Base-by-base conservation (phyloP, 2,888 invertebrate genomes). In the Rhabditoides inermis region DNA sequence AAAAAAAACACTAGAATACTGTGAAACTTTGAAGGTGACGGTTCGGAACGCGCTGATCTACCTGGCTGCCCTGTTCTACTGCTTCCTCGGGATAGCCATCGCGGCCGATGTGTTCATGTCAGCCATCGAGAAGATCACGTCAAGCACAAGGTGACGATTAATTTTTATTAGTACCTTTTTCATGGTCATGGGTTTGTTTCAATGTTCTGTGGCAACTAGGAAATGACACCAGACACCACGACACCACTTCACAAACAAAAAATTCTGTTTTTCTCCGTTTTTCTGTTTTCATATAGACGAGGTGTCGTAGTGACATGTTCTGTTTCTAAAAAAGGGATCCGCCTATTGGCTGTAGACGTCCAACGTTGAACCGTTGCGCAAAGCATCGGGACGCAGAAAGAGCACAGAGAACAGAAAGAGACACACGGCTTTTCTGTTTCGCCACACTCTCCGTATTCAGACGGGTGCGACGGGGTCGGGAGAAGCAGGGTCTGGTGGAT, bases 71-170 rank as follows among this genome's bases (percentile, higher is more conserved):
- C 76, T 83, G 2, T 65, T 83, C 15, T 82, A 82, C 76, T 81
- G 81, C 68, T 83, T 83, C 72, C 73, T 83, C 64, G 82, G 60
- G 7, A 64, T 82, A 7, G 81, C 82, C 52, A 82, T 83, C 61
- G 79, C 82, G 22, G 82, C 82, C n/a, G 82, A 83, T 65, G 77
- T 82, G 51, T 82, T 83, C 72, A 83, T 83, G 82, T 80, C 81
- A 54, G 73, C 82, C 51, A 83, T 83, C 51, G 82, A 83, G 68
- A 80, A 79, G 61, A 83, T 83, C 63, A 83, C 82, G 22, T 60
- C 61, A 50, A 58, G 58, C 12, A 65, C 61, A 0, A 56, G 49
- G 58, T 60, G 15, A 41, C 39, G 12, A 3, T 22, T n/a, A n/a
- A n/a, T n/a, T n/a, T n/a, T n/a, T n/a, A n/a, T n/a, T n/a, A n/a